phyloP scores from a whole-genome alignment of 2,888 invertebrate genomes.

The Protodeltote pygarga region DNA sequence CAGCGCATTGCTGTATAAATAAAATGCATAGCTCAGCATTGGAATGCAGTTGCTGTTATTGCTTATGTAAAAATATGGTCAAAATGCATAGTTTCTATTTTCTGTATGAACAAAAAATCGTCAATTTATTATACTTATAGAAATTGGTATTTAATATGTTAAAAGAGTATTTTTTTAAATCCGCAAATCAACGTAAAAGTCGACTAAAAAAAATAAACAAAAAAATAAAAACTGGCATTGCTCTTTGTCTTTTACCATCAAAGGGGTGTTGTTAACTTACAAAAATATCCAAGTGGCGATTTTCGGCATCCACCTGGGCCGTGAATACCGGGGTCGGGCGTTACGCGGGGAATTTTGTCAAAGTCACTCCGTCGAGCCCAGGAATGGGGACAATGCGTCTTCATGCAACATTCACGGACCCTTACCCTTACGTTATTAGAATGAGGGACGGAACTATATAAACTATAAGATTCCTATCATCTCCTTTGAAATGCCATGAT shows the following conservation, averaged over 20 bases:
- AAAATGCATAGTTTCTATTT: no score
- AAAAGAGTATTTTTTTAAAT: not conserved
- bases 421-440: conserved; percentile 69
- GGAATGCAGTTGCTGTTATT: no score
- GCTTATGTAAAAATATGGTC: no score
- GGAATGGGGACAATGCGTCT: conserved; percentile 76
- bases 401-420: conserved; percentile 75
- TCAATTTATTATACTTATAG: no score
- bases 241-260: conserved; percentile 42
- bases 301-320: conserved; percentile 44
- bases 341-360: conserved; percentile 73
- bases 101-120: no score
- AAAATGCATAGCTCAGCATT: no score
- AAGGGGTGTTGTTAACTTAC: conserved; percentile 32
- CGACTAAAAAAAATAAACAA: conserved; percentile 28
- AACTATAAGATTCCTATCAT: conserved; percentile 69
- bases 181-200: conserved; percentile 25
- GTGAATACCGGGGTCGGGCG: conserved; percentile 35
- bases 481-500: conserved; percentile 40
- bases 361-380: conserved; percentile 65
- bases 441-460: conserved; percentile 65
- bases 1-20: conserved; percentile 1
- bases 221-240: conserved; percentile 34
- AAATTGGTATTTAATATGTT: no score
- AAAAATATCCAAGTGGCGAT: conserved; percentile 46